phyloP scores from a whole-genome alignment of 2,888 invertebrate species.

The Malthinus seriepunctatus region DNA sequence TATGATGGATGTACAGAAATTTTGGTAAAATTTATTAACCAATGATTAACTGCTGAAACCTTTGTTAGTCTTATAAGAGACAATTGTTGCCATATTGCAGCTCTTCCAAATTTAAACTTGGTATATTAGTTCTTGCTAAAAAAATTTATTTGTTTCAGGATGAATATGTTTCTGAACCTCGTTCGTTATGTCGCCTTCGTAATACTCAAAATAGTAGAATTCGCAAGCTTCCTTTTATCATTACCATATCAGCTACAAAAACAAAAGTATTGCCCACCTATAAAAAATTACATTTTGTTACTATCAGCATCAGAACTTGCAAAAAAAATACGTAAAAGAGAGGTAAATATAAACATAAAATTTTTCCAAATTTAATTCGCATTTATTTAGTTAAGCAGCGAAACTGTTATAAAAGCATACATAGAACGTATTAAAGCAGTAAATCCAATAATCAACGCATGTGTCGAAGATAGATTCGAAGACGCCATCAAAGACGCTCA shows the following conservation, averaged over 20 bases:
- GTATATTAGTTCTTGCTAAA: no score
- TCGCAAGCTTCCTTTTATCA: background rate
- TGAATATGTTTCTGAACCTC: background rate
- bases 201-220: background rate
- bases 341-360: constrained; percentile 57
- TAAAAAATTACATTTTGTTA: constrained; percentile 13
- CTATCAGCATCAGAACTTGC: constrained; percentile 54
- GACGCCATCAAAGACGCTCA: constrained; percentile 76
- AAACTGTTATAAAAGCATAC: constrained; percentile 71
- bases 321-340: constrained; percentile 69
- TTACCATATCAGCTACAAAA: constrained; percentile 9
- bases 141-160: no score
- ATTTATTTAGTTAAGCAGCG: constrained; percentile 65
- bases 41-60: no score
- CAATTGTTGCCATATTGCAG: no score
- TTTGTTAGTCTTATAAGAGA: no score
- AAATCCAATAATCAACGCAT: constrained; percentile 77
- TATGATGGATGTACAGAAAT: no score
- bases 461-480: constrained; percentile 78
- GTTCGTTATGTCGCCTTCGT: background rate
- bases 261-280: constrained; percentile 10
- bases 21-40: no score
- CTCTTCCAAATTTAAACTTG: no score
- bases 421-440: constrained; percentile 77
- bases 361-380: background rate